Evolutionary conservation across 2,888 invertebrate genomes (phyloP), one percentile per base, ranked within the genome.

Genomic region (Lapara coniferarum): DNA sequence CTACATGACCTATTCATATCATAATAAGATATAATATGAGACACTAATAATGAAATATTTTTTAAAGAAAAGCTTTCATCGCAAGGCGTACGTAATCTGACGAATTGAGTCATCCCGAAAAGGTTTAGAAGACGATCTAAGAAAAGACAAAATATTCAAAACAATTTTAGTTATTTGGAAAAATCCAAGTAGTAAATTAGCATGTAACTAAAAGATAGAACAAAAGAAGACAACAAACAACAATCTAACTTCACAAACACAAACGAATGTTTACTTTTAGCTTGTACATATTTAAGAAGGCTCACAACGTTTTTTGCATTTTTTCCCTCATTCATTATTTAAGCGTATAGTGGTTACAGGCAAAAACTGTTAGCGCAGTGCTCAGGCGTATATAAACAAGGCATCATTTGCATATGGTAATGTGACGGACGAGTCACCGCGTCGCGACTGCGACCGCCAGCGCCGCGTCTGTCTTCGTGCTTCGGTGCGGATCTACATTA

Each of bases 371-470:
- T 87, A 85, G 84, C 78, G 81, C 78, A 77, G 82, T 79, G 79
- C 80, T 81, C 78, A 75, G 77, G 80, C 82, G 83, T 84, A 84
- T 84, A 84, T 84, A 83, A 85, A 82, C 83, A 81, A 78, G 79
- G 78, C 75, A 78, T 74, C 73, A 90, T 89, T 90, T 87, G 85
- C 89, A 90, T 89, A 90, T 90, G 89, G 81, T 88, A 89, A 90
- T 89, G 83, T 77, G 81, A 77, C 77, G 81, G 81, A 79, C 82
- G 79, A 78, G 80, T 78, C 83, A 83, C 77, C 77, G 78, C 77
- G 81, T 78, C 77, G 81, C 71, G 74, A 70, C 74, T 72, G 76
- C 83, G 78, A 77, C 76, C 71, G 73, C 77, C 76, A 75, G 74
- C 79, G 82, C 79, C 81, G 78, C 57, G 57, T 57, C 57, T 57